These are phyloP conservation scores for Drosophila repletoides DNA, from an alignment of 1,140 invertebrate species.

Conservation along the genomic window DNA sequence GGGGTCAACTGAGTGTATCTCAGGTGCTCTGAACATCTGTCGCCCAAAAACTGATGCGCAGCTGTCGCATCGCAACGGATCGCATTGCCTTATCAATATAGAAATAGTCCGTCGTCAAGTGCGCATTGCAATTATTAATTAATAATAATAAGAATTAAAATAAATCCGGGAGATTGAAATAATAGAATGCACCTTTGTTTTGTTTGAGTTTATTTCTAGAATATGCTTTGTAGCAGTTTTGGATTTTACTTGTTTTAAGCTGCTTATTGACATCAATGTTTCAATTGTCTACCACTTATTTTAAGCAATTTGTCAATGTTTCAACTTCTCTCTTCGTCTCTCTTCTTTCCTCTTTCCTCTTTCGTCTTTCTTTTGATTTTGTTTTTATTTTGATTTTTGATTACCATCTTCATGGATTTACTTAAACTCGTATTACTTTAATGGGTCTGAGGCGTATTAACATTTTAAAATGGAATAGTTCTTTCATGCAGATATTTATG, in stretches of 20 bases:
- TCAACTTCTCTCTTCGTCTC: neutral
- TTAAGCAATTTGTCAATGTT: conserved; percentile 37
- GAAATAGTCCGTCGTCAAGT: conserved; percentile 30
- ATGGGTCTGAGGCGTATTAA: conserved; percentile 36
- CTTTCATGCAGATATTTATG: conserved; percentile 41
- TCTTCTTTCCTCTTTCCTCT: too few relatives aligned
- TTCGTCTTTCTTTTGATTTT: conserved; percentile 37
- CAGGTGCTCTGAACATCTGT: conserved; percentile 44
- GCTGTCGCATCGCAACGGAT: conserved; percentile 17
- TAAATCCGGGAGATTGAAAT: conserved; percentile 20
- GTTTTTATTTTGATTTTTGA: conserved; percentile 51
- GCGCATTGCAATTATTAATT: conserved; percentile 24
- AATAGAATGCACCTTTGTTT: conserved; percentile 35
- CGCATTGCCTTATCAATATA: conserved; percentile 32
- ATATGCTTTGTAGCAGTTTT: conserved; percentile 56
- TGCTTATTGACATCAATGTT: conserved; percentile 77
- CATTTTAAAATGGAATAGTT: conserved; percentile 43
- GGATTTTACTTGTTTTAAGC: conserved; percentile 49
- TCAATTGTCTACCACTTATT: conserved; percentile 59
- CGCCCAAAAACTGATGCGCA: conserved; percentile 6
- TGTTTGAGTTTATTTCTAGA: conserved; percentile 58
- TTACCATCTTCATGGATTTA: conserved; percentile 29
- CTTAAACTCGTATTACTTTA: conserved; percentile 26
- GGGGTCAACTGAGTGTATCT: conserved; percentile 30
- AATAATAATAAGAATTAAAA: conserved; percentile 10